phyloP scores from a whole-genome alignment of 2,113 vertebrate species.

The Heliornis fulica region DNA sequence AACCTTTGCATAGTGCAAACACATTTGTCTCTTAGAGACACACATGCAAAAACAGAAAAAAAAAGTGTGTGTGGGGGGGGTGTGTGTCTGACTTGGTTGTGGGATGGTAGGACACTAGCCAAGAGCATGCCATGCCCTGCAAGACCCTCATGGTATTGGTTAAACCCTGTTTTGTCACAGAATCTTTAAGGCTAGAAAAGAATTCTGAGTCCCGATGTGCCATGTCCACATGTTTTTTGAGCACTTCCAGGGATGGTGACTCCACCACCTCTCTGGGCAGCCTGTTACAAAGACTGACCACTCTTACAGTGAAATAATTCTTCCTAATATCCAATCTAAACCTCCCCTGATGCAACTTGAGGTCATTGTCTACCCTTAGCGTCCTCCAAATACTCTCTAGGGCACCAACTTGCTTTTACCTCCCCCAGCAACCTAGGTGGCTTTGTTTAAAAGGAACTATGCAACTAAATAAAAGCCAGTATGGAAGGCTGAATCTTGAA shows the following conservation, averaged over 20 bases:
- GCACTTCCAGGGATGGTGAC: no score
- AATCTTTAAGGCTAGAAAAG: no score
- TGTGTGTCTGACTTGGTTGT: no score
- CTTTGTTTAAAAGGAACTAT: neutral
- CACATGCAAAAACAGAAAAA: neutral
- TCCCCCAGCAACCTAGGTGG: neutral
- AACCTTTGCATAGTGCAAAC: neutral
- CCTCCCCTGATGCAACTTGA: no score
- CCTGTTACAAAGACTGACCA: no score
- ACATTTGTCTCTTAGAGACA: neutral
- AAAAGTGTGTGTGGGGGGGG: no score
- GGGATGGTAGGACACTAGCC: neutral
- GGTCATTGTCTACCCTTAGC: no score
- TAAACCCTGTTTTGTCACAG: neutral
- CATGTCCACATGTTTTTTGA: no score
- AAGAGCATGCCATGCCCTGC: neutral
- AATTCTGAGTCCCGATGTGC: no score
- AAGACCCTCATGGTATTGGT: rapidly evolving
- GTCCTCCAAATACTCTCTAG: neutral
- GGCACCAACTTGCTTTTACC: neutral
- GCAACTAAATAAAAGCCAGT: neutral
- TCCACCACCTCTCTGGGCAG: no score
- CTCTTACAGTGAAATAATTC: no score
- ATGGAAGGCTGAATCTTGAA: neutral
- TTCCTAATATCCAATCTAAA: no score